Evolutionary conservation across 2,113 vertebrate genomes (phyloP).

Genomic region (Eolophus roseicapilla): DNA sequence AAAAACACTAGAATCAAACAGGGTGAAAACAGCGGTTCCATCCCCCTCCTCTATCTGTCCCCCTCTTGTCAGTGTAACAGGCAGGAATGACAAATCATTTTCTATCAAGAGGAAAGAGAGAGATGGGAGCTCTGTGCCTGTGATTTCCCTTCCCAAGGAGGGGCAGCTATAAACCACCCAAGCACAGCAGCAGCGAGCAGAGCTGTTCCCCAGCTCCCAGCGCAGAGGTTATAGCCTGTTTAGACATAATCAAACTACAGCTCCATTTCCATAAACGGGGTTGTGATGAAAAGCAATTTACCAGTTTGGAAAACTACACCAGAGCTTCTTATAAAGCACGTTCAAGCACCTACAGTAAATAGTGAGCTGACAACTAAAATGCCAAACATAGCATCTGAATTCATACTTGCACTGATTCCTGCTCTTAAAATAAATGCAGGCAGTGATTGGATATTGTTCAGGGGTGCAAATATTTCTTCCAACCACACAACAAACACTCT

Average conservation of each 20-base stretch:
- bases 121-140: not conserved
- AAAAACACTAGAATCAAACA: not conserved
- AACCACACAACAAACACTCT: not conserved
- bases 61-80: not conserved
- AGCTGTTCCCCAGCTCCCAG: not conserved
- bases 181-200: not conserved
- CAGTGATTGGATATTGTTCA: slow-evolving; percentile 63
- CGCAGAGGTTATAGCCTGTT: not conserved
- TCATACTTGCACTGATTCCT: slow-evolving; percentile 39
- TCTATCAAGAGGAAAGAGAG: not conserved
- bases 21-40: not conserved
- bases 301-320: slow-evolving; percentile 34
- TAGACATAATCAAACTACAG: slow-evolving; percentile 10
- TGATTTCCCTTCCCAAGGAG: not conserved
- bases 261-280: slow-evolving; percentile 37
- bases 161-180: not conserved
- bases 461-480: slow-evolving; percentile 54
- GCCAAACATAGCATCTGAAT: slow-evolving; percentile 6
- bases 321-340: slow-evolving; percentile 41
- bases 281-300: slow-evolving; percentile 47
- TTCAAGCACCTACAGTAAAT: slow-evolving; percentile 38
- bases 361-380: slow-evolving; percentile 26
- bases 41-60: not conserved
- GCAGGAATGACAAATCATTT: not conserved
- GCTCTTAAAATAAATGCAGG: slow-evolving; percentile 55